Evolutionary conservation across 2,113 vertebrate species (phyloP), one percentile per base, ranked within the genome.

Genomic region (Acanthisitta chloris): DNA sequence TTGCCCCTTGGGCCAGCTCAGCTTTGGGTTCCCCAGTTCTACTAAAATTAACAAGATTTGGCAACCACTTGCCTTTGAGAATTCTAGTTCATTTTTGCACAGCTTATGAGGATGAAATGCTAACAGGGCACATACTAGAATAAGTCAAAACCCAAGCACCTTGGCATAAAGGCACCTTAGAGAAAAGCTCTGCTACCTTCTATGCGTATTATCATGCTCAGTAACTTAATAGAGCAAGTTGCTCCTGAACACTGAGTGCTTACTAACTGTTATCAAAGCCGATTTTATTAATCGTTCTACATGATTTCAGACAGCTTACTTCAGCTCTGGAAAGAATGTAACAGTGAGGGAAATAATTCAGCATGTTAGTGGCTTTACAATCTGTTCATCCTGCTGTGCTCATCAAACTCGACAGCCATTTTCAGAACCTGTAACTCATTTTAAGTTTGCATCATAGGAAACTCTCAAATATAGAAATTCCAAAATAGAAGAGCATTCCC

Each of bases 301-400:
- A 86, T 20, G 74, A 88, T 55, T 34, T 34, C 61, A 74, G 51
- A 71, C 9, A 61, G 78, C 36, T 92, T 52, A 51, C 12, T 34
- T 62, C 72, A 66, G 34, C 42, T 78, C 59, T 83, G 84, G 38
- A 88, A 79, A 78, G 31, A 74, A 85, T 34, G 10, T 20, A 81
- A 31, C 43, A 78, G 71, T 26, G 52, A 92, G 90, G 61, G 43
- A 92, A 94, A 69, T 33, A 34, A 81, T 78, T 81, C 5, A 2
- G 82, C 85, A 74, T n/a, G 48, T 52, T 76, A 55, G 81, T 61
- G 80, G 46, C 59, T 97, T 88, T 29, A 38, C 87, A 91, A 74
- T 88, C 96, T 95, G 80, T 89, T 97, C 67, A 51, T 78, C 86
- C 73, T 86, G 79, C 93, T 96, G 92, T 13, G 51, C 59, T 64